These are phyloP conservation scores for Spilosoma lubricipeda DNA, from an alignment of 2,888 invertebrate genomes.

Conservation along the genomic window DNA sequence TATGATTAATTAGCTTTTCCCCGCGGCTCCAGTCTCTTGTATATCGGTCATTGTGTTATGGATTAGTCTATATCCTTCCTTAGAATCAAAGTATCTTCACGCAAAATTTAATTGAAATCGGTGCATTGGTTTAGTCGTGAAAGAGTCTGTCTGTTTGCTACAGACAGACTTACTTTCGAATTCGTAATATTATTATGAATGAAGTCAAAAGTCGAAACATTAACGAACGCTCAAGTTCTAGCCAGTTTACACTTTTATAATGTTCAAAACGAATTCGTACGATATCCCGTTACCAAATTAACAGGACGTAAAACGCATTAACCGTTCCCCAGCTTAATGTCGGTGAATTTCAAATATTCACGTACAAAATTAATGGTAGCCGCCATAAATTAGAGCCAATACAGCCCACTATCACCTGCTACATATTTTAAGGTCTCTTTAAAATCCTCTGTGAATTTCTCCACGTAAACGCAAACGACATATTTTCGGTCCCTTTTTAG, in stretches of 20 bases:
- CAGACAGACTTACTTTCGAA: no score
- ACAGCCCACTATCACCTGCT: constrained; percentile 52
- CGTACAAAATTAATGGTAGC: constrained; percentile 48
- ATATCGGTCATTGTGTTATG: no score
- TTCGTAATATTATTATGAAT: no score
- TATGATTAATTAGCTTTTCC: no score
- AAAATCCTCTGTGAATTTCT: constrained; percentile 50
- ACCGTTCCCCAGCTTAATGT: constrained; percentile 36
- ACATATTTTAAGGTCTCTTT: constrained; percentile 49
- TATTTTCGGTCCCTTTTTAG: constrained; percentile 52
- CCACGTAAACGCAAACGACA: constrained; percentile 49
- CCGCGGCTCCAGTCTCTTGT: no score
- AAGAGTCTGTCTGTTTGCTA: no score
- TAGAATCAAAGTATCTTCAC: no score
- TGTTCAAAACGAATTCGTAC: constrained; percentile 23
- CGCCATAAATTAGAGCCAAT: constrained; percentile 52
- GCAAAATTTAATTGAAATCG: no score
- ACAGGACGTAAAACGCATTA: constrained; percentile 51
- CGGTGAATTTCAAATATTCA: constrained; percentile 50
- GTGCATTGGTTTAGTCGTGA: no score
- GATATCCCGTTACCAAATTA: constrained; percentile 41
- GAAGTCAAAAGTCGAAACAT: neutral
- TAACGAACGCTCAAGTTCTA: constrained; percentile 3
- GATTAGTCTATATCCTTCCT: no score
- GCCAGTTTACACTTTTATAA: constrained; percentile 22